A percentile compares a stretch with the other conserved stretches of the same genome.
These are phyloP conservation scores for Trochalopteron elliotii DNA, from an alignment of 2,113 vertebrate genomes.

Conservation along the genomic window DNA sequence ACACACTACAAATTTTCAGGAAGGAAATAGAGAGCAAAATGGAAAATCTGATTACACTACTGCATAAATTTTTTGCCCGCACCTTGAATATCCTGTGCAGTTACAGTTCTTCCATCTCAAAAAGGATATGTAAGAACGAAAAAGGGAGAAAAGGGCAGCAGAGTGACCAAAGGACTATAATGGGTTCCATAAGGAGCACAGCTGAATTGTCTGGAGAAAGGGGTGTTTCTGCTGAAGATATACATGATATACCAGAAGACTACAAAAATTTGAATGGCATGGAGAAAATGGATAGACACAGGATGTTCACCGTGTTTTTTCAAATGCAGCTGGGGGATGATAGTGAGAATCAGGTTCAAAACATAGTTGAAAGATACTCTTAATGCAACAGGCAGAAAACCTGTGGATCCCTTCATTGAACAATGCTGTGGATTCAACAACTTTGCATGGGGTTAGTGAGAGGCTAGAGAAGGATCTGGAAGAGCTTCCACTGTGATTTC, in stretches of 20 bases:
- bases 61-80: neutral
- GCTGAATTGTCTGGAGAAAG: neutral
- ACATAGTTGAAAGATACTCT: neutral
- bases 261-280: neutral
- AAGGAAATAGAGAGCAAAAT: neutral
- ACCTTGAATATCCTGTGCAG: neutral
- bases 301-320: neutral
- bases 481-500: neutral
- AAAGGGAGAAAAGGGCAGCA: neutral
- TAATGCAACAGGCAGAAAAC: neutral
- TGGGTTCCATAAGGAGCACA: neutral
- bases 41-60: neutral
- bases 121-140: neutral
- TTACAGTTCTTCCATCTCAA: neutral
- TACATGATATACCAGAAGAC: neutral
- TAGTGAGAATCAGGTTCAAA: neutral
- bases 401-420: neutral
- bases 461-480: neutral
- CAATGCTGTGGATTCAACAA: fast-evolving
- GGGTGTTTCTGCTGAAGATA: neutral
- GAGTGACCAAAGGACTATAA: neutral
- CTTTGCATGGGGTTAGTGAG: neutral
- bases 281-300: neutral
- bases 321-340: neutral
- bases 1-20: neutral